Evolutionary conservation across 2,797 vertebrate genomes (phyloP).

Genomic region (Eleutherodactylus coqui): DNA sequence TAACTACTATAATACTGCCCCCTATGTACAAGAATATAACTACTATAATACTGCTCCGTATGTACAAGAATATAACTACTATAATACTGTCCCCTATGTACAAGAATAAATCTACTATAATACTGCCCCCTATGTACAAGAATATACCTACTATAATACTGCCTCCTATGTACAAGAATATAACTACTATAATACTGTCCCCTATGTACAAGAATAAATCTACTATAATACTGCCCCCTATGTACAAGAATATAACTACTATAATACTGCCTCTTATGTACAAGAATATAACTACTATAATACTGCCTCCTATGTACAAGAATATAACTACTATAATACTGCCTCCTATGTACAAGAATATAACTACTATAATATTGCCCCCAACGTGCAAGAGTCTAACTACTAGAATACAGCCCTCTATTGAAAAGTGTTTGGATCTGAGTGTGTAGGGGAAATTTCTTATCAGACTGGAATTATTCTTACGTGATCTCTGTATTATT

Average conservation of each 20-base stretch:
- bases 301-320: background rate
- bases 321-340: background rate
- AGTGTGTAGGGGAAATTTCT: background rate
- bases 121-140: background rate
- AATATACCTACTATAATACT: constrained; percentile 2
- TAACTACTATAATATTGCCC: too few relatives aligned
- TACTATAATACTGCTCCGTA: background rate
- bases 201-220: too few relatives aligned
- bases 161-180: background rate
- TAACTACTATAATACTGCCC: constrained; percentile 11
- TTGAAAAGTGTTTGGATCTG: background rate
- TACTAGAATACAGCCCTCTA: too few relatives aligned
- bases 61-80: constrained; percentile 2
- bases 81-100: background rate
- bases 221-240: background rate
- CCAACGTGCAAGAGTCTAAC: background rate
- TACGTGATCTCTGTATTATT: background rate
- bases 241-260: background rate
- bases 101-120: constrained; percentile 4
- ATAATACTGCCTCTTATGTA: background rate
- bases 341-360: background rate
- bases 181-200: background rate
- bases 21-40: background rate
- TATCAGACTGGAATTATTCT: background rate
- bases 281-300: background rate